These are phyloP conservation scores for Barbus barbus DNA, from an alignment of 2,113 vertebrate species.

Conservation along the genomic window DNA sequence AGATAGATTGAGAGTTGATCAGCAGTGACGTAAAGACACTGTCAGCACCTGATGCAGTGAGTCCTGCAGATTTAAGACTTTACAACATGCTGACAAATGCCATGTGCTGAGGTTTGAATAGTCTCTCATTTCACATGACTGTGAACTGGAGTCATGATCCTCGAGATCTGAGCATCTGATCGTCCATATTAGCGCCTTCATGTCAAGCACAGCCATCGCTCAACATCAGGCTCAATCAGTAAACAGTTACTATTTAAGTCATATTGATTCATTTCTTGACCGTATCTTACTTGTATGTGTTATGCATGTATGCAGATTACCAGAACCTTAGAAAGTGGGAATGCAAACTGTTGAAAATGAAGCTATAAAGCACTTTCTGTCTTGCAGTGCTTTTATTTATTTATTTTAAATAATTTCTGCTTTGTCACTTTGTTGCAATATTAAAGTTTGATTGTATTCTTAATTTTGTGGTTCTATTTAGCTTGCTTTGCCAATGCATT, in stretches of 20 bases:
- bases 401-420: no score
- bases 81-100: slow-evolving; percentile 38
- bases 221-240: neutral
- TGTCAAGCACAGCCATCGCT: neutral
- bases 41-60: neutral
- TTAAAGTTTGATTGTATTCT: neutral
- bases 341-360: neutral
- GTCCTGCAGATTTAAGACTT: slow-evolving; percentile 27
- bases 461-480: neutral
- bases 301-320: no score
- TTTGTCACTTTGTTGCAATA: no score
- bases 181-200: neutral
- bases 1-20: slow-evolving; percentile 5
- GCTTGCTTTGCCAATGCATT: neutral
- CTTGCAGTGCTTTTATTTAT: no score
- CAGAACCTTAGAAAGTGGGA: neutral
- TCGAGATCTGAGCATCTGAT: neutral
- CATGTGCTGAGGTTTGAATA: neutral
- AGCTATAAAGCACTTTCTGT: no score
- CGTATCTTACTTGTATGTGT: neutral
- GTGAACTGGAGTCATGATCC: slow-evolving; percentile 1
- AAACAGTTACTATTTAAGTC: neutral
- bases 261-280: neutral
- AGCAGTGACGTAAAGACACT: slow-evolving; percentile 1
- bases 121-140: neutral